These are phyloP conservation scores for Apus apus DNA, from an alignment of 2,113 vertebrate genomes.

Conservation along the genomic window DNA sequence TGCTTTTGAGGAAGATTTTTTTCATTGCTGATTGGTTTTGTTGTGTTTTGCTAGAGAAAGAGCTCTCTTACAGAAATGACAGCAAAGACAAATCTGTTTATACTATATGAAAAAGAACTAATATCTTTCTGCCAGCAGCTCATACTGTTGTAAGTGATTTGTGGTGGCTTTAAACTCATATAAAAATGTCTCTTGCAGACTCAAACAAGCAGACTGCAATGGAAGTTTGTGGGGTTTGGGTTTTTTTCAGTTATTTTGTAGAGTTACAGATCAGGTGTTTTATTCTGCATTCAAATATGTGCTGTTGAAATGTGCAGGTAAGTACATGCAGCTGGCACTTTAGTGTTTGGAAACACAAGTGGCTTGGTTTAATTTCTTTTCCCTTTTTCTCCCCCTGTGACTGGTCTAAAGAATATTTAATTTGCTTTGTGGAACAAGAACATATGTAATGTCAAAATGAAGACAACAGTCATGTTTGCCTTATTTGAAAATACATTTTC, in stretches of 20 bases:
- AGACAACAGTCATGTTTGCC: not conserved
- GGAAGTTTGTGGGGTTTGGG: not conserved
- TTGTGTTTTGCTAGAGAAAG: not conserved
- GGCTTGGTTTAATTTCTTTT: not conserved
- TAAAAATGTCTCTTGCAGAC: not conserved
- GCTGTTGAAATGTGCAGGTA: not conserved
- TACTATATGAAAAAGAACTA: rapidly evolving
- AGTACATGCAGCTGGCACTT: not conserved
- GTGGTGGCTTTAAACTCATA: not conserved
- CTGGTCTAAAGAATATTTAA: not conserved
- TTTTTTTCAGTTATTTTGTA: not conserved
- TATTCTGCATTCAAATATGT: not conserved
- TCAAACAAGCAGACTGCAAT: not conserved
- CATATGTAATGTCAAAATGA: not conserved
- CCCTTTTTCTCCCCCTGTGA: not conserved
- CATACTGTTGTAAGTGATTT: not conserved
- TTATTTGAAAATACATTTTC: slow-evolving; percentile 39
- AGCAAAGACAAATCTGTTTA: not conserved
- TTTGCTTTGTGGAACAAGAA: not conserved
- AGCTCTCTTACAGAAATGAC: not conserved
- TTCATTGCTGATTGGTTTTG: not conserved
- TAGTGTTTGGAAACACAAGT: not conserved
- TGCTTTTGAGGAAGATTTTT: not conserved
- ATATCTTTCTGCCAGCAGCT: not conserved
- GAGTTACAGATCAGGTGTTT: not conserved